Conservation (phyloP, 2,113 vertebrate genomes). For the Tychaedon coryphoeus region DNA sequence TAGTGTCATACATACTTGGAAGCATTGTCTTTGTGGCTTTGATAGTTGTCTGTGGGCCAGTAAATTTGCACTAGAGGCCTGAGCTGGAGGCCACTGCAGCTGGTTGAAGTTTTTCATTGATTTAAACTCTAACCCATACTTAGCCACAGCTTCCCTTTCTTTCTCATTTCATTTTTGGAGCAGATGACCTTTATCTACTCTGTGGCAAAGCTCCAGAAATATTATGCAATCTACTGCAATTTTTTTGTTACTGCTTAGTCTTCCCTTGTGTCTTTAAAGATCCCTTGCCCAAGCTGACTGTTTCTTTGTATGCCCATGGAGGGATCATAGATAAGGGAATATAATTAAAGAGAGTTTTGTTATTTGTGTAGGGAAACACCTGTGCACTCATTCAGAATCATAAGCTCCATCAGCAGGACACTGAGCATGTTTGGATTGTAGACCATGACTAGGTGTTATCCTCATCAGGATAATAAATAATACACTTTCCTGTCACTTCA, state of each 20-base stretch:
- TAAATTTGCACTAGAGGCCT: not conserved
- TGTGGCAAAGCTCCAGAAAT: not conserved
- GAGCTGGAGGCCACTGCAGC: not conserved
- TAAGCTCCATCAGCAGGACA: not conserved
- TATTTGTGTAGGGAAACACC: not conserved
- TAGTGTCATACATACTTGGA: not conserved
- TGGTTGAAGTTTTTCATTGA: not conserved
- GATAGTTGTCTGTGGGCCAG: not conserved
- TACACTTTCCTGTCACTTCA: slow-evolving; percentile 9
- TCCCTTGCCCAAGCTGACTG: not conserved
- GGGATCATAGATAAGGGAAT: not conserved
- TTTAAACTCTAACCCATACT: not conserved
- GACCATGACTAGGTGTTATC: not conserved
- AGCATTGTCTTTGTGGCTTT: not conserved
- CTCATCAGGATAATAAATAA: slow-evolving; percentile 33
- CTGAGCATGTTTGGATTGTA: not conserved
- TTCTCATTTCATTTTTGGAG: not conserved
- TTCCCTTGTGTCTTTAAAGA: not conserved
- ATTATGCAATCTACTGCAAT: not conserved
- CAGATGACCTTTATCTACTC: slow-evolving; percentile 11
- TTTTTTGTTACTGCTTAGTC: not conserved
- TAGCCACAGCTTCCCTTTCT: not conserved
- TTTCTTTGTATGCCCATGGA: not conserved
- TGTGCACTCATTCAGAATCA: not conserved
- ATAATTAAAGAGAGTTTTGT: not conserved